Evolutionary conservation across 1,140 invertebrate species (phyloP).

Genomic region (Helicoverpa zea): DNA sequence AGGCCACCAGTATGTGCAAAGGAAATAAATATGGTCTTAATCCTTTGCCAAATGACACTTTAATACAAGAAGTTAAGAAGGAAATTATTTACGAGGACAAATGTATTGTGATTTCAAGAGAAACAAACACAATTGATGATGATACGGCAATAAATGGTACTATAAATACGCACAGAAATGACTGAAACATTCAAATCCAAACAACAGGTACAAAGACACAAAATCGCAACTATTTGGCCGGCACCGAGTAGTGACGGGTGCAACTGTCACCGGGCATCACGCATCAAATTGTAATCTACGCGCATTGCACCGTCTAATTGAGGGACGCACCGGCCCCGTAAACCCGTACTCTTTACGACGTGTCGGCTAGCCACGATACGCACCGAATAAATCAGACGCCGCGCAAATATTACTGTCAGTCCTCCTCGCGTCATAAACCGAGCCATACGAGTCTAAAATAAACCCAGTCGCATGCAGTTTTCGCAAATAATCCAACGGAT

Average conservation of each 20-base stretch:
- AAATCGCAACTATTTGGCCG: constrained; percentile 5
- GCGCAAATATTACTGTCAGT: constrained; percentile 74
- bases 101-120: background rate
- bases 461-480: constrained; percentile 25
- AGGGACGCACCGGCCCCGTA: constrained; percentile 56
- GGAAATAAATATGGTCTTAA: too few species aligned
- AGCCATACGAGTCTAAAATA: constrained; percentile 58
- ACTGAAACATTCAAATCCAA: background rate
- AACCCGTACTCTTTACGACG: constrained; percentile 69
- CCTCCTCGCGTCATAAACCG: constrained; percentile 71
- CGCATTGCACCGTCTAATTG: constrained; percentile 65
- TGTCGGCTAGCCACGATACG: constrained; percentile 54
- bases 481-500: constrained; percentile 44
- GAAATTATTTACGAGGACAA: too few species aligned
- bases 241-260: constrained; percentile 9
- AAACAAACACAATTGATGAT: background rate
- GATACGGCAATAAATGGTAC: too few species aligned
- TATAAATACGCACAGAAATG: background rate
- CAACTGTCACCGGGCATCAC: constrained; percentile 51
- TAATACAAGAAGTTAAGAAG: too few species aligned
- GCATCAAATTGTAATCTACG: constrained; percentile 66
- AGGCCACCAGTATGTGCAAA: too few species aligned
- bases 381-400: constrained; percentile 75
- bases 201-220: constrained; percentile 33
- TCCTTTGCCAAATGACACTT: too few species aligned